Evolutionary conservation across 2,888 invertebrate species (phyloP), one percentile per base, ranked within the genome.

Genomic region (Aelia acuminata): DNA sequence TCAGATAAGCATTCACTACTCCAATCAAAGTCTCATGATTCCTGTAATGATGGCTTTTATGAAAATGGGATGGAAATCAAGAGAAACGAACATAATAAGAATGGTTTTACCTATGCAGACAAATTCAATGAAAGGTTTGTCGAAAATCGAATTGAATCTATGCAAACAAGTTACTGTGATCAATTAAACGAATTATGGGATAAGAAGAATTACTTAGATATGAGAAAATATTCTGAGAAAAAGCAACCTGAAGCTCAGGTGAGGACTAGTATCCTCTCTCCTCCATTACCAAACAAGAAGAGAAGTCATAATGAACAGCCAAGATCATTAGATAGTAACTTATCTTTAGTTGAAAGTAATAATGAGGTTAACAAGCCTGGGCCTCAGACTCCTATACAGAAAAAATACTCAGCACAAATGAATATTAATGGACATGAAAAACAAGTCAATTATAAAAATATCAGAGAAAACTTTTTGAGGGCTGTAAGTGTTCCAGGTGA

Each of bases 331-430:
- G 90, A 90, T 70, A 90, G 90, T 85, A 90, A 90, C 84, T 84
- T 90, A 47, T 90, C 90, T 63, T 88, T 90, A 18, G 87, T 89
- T 49, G 90, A 90, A 88, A 70, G 90, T 53, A 87, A 88, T 85
- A 89, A 90, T 87, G 89, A 89, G 80, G 88, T 90, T 22, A 91
- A 90, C 75, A 90, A 90, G 86, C 91, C 91, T 48, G 91, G 91
- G 43, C 91, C 91, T 39, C 91, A 91, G 87, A 90, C 90, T 1
- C 90, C 90, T 70, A 89, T 89, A 7, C 89, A 89, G n/a, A 90
- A 88, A 84, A 90, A 90, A 50, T 88, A 88, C 88, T 84, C 88
- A 1, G 84, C 70, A 18, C 80, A 39, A 80, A 84, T 87, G 43
- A 89, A 49, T 50, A 47, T 84, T 48, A 89, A 89, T 50, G 87